These are phyloP conservation scores for Cercopithecus petaurista DNA, from an alignment of 2,797 vertebrate genomes.

Conservation along the genomic window DNA sequence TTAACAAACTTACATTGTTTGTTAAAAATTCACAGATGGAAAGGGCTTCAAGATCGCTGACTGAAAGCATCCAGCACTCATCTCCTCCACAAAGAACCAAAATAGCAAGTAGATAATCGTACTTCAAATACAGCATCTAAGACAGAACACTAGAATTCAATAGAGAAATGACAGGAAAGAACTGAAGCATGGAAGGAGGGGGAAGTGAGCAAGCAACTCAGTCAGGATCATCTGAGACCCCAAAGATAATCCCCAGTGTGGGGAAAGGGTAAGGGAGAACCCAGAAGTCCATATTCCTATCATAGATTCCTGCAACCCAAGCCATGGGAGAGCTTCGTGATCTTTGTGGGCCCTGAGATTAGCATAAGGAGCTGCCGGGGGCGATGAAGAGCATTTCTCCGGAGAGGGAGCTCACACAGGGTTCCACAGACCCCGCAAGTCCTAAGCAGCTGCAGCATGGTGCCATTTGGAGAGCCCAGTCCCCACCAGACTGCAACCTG, in stretches of 20 bases:
- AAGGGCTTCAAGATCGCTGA: background rate
- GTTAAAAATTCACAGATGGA: background rate
- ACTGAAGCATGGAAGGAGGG: background rate
- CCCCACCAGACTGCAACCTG: background rate
- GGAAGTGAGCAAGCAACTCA: background rate
- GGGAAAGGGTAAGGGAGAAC: background rate
- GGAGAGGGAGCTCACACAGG: background rate
- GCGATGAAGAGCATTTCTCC: background rate
- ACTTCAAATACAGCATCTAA: background rate
- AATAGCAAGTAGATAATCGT: background rate
- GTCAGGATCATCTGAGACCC: background rate
- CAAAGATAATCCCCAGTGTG: background rate
- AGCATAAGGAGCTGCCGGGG: background rate
- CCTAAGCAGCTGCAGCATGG: background rate
- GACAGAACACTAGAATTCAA: background rate
- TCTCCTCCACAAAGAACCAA: background rate
- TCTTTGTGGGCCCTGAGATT: background rate
- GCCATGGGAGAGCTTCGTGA: background rate
- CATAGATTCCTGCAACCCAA: background rate
- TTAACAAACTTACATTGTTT: background rate
- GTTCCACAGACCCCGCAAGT: background rate
- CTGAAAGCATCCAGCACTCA: background rate
- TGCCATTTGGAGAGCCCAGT: background rate
- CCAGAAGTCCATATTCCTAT: background rate
- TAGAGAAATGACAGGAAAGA: background rate